Evolutionary conservation across 1,140 invertebrate genomes (phyloP), one percentile per base, ranked within the genome.

Genomic region (Zaprionus lachaisei): DNA sequence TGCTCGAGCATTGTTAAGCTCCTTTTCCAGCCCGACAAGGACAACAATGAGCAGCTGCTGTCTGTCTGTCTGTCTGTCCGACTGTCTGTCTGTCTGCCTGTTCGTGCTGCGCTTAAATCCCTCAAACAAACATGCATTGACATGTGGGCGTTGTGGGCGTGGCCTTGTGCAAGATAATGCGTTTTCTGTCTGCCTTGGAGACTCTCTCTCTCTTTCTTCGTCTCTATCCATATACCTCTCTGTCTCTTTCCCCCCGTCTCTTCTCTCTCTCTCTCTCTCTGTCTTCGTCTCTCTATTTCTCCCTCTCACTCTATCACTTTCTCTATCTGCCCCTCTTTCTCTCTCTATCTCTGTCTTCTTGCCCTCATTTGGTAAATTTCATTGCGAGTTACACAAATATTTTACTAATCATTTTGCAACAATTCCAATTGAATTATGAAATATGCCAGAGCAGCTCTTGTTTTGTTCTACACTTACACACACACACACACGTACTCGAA

Each of bases 401-500:
- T 79, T 66, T 66, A 37, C 47, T 47, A 71, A 77, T 77, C 72
- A 74, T 81, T 81, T 77, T 69, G 79, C 60, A 89, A 89, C 87
- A 79, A 84, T 89, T 89, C 79, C 81, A 81, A 89, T 89, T 89
- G 83, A 77, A 89, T 89, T 89, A 89, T 83, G 84, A 89, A 79
- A 72, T 83, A 73, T 89, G 75, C 66, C 41, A 61, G 55, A 63
- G 51, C 54, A 63, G 20, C 6, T 54, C 49, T 34, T 20, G 58
- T 28, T 41, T 22, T 67, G 34, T 57, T 44, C 54, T 41, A 51
- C 22, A 63, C 28, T 49, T 41, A 51, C 17, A 63, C 28, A 60
- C 49, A 72, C 31, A 44, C 26, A 54, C 55, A 66, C 37, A 7
- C 41, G 3, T 37, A 38, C 17, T 38, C 47, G 26, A 28, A 68